Evolutionary conservation across 2,113 vertebrate species (phyloP), one percentile per base, ranked within the genome.

Genomic region (Onychostruthus taczanowskii): DNA sequence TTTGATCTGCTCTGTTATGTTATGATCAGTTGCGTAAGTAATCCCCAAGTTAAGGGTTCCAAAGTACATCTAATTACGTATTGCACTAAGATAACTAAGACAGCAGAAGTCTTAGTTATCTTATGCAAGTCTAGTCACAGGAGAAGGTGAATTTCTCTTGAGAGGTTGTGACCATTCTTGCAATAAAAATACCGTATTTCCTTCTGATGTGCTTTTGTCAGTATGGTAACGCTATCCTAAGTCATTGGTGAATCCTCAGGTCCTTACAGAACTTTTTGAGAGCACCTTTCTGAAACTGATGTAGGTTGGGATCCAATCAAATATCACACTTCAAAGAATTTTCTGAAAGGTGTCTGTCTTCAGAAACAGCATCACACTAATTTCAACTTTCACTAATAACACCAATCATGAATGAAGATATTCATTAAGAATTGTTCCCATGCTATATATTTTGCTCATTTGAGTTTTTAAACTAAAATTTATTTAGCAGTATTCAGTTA

Each of bases 211-310:
- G 15, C 12, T 1, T 37, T 49, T 66, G 27, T 77, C 27, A 62
- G 8, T 46, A 80, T 64, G 18, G 4, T 8, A 67, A 33, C 12
- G 30, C 5, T 21, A 33, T 39, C 5, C 3, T 62, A 41, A 44
- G 6, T 37, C 31, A 24, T 3, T 47, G 30, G 18, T 62, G 13
- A 19, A 35, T 79, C 46, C 47, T 82, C 6, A 30, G 46, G 17
- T 66, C 35, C 9, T 14, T 49, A 10, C 7, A 49, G 15, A 77
- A 10, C 18, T 64, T 35, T 55, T 64, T 59, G 33, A 53, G 22
- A 64, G 21, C 1, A 10, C 1, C 1, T 68, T 12, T 31, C 35
- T 44, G 44, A 22, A 85, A 78, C 0, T 33, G 16, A 26, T 35
- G 3, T 44, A 50, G 33, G 9, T 22, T 67, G 27, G 17, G 8